phyloP scores from a whole-genome alignment of 2,797 vertebrate species.

The Vultur gryphus region DNA sequence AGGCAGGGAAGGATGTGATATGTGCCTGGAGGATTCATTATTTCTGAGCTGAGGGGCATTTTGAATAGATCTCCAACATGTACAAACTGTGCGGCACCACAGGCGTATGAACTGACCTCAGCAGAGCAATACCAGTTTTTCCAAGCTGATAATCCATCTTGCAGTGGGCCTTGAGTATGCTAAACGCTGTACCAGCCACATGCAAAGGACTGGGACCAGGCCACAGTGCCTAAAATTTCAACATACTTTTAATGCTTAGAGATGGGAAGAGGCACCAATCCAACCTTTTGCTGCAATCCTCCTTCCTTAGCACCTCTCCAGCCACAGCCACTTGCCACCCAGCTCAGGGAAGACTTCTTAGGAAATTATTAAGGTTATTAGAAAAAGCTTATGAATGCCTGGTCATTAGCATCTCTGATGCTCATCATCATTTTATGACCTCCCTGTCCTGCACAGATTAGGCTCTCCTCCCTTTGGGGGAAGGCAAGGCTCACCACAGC shows the following conservation, averaged over 20 bases:
- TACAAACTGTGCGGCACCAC: background rate
- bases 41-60: background rate
- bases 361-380: background rate
- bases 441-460: background rate
- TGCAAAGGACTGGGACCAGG: background rate
- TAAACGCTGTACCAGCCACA: background rate
- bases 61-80: background rate
- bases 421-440: background rate
- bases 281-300: background rate
- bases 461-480: background rate
- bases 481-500: background rate
- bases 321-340: no score
- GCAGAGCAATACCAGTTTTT: background rate
- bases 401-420: background rate
- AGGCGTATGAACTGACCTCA: background rate
- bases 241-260: background rate
- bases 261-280: background rate
- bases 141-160: background rate
- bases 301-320: background rate
- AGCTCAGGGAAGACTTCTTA: background rate
- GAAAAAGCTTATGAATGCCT: background rate
- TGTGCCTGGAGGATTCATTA: background rate
- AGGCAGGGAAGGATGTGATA: background rate
- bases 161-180: background rate
- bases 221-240: background rate